phyloP scores from a whole-genome alignment of 2,113 vertebrate species.

The Myxocyprinus asiaticus region DNA sequence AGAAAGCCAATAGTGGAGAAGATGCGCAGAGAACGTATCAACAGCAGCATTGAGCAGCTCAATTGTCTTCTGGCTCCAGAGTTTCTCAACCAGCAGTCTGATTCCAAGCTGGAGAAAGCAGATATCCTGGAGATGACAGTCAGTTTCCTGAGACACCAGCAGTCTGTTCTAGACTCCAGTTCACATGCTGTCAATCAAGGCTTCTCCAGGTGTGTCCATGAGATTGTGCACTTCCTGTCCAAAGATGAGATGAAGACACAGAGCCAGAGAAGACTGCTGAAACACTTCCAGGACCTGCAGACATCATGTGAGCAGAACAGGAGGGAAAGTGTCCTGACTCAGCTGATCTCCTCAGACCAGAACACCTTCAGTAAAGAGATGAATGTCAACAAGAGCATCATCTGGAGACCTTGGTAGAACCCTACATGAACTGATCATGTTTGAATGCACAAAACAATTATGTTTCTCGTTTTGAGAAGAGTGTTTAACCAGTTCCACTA shows the following conservation, averaged over 20 bases:
- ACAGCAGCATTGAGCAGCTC: background rate
- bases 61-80: conserved; percentile 46
- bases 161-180: background rate
- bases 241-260: background rate
- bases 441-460: no score
- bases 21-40: conserved; percentile 35
- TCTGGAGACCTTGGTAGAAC: conserved; percentile 74
- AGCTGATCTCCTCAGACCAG: conserved; percentile 27
- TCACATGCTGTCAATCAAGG: conserved; percentile 48
- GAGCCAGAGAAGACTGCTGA: conserved; percentile 55
- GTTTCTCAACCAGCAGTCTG: conserved; percentile 48
- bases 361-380: conserved; percentile 56
- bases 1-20: conserved; percentile 25
- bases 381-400: conserved; percentile 45
- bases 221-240: conserved; percentile 30
- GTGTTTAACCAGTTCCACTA: background rate
- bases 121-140: conserved; percentile 36
- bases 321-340: conserved; percentile 48
- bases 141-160: background rate
- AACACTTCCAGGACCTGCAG: conserved; percentile 48
- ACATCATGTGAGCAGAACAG: conserved; percentile 46
- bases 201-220: background rate
- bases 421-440: background rate
- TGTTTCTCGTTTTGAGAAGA: background rate
- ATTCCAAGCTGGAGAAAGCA: conserved; percentile 63